Conservation (phyloP, 2,888 invertebrate genomes). For the Apeira syringaria region DNA sequence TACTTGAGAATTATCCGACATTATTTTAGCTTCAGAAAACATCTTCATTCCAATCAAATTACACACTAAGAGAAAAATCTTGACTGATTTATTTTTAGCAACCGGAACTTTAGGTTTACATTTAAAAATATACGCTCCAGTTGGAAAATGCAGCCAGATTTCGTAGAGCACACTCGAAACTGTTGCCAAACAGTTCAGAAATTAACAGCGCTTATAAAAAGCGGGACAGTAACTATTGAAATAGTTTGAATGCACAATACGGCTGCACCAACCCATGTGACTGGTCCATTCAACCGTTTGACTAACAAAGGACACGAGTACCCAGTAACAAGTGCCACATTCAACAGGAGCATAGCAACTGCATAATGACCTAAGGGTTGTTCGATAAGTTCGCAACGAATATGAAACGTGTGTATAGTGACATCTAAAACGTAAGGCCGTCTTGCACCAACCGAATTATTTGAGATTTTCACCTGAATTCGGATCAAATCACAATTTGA, state of each 20-base stretch:
- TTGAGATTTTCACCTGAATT: no score
- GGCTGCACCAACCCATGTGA: slow-evolving; percentile 32
- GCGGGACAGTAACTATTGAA: slow-evolving; percentile 25
- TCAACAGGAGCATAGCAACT: slow-evolving; percentile 36
- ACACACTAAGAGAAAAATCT: slow-evolving; percentile 3
- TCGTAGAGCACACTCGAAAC: slow-evolving; percentile 6
- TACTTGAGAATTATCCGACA: neutral
- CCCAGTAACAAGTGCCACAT: slow-evolving; percentile 63
- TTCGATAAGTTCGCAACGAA: neutral
- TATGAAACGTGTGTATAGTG: no score
- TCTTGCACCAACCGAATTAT: no score
- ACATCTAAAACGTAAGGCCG: no score
- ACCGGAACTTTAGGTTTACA: slow-evolving; percentile 7
- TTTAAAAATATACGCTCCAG: neutral
- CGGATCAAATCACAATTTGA: no score
- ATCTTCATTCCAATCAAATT: slow-evolving; percentile 13
- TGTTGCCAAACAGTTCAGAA: slow-evolving; percentile 1
- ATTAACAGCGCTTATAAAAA: slow-evolving; percentile 17
- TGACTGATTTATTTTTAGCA: slow-evolving; percentile 8
- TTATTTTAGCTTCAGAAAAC: neutral
- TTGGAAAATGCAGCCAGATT: slow-evolving; percentile 1
- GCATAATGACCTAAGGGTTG: slow-evolving; percentile 7
- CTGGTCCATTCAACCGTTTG: slow-evolving; percentile 50
- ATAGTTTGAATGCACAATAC: slow-evolving; percentile 23
- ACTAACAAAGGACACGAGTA: slow-evolving; percentile 51